phyloP scores from a whole-genome alignment of 1,140 invertebrate species.

The Aphaenogaster floridana region DNA sequence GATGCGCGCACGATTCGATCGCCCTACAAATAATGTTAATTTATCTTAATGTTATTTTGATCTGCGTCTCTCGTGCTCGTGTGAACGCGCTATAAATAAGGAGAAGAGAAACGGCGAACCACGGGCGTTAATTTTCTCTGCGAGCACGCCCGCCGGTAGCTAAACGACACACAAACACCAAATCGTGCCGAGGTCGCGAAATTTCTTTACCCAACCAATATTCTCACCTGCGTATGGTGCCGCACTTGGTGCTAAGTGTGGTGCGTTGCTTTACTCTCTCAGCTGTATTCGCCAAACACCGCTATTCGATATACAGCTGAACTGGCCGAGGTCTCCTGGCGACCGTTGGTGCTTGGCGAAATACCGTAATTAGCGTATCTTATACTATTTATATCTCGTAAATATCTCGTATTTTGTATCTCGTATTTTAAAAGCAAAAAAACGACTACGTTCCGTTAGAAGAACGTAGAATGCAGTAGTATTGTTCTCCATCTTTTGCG shows the following conservation, averaged over 20 bases:
- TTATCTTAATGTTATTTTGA: background rate
- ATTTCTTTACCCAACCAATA: slow-evolving; percentile 10
- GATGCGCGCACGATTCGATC: slow-evolving; percentile 46
- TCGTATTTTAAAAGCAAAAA: background rate
- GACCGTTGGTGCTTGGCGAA: background rate
- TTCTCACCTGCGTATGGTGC: background rate
- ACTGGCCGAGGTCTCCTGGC: background rate
- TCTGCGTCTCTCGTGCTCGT: background rate
- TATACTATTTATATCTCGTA: background rate
- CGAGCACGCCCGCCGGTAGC: background rate
- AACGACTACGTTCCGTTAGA: background rate
- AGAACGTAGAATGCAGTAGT: background rate
- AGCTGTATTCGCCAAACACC: slow-evolving; percentile 7
- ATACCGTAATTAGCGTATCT: slow-evolving; percentile 9
- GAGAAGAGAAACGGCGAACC: slow-evolving; percentile 12
- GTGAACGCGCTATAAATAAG: slow-evolving; percentile 18
- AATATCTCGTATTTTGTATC: background rate
- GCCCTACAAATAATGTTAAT: slow-evolving; percentile 41
- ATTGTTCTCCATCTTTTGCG: background rate
- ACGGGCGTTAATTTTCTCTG: background rate
- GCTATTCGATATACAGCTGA: background rate
- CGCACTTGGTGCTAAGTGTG: background rate
- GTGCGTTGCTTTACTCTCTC: background rate
- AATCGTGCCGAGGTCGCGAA: slow-evolving; percentile 49
- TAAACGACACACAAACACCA: slow-evolving; percentile 30